These are phyloP conservation scores for Gryllus bimaculatus DNA, from an alignment of 1,140 invertebrate species.

Conservation along the genomic window DNA sequence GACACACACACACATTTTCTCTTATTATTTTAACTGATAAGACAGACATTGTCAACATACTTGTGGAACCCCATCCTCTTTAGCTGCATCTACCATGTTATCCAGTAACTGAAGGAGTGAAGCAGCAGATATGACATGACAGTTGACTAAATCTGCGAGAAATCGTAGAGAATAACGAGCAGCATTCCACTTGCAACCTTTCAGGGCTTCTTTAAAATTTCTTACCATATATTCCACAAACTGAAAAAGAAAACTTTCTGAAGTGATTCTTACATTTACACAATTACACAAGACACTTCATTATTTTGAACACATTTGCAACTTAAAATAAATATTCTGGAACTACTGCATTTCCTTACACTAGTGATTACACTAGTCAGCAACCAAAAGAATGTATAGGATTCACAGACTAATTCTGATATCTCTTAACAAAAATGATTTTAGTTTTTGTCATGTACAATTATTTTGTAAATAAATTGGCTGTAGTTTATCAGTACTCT, in stretches of 20 bases:
- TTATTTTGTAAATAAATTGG: too few species aligned
- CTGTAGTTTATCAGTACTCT: too few species aligned
- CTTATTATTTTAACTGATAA: not conserved
- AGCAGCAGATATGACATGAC: slow-evolving; percentile 87
- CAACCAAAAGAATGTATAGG: too few species aligned
- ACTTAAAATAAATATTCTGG: not conserved
- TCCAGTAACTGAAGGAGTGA: slow-evolving; percentile 87
- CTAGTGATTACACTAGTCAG: too few species aligned
- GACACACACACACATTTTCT: too few species aligned
- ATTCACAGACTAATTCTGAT: too few species aligned
- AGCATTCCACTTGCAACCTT: slow-evolving; percentile 81
- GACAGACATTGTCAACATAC: slow-evolving; percentile 28
- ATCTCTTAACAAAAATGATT: too few species aligned
- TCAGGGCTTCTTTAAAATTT: slow-evolving; percentile 86
- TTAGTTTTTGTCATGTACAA: too few species aligned
- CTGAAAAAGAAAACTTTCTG: slow-evolving; percentile 31
- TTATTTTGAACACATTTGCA: not conserved
- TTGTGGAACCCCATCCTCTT: slow-evolving; percentile 85
- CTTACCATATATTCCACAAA: slow-evolving; percentile 93
- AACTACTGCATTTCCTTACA: not conserved
- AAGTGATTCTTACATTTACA: too few species aligned
- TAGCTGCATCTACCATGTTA: slow-evolving; percentile 86
- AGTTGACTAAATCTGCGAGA: slow-evolving; percentile 92
- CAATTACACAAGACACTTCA: not conserved
- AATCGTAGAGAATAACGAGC: slow-evolving; percentile 84